phyloP scores from a whole-genome alignment of 2,888 invertebrate genomes.

The Lampropteryx suffumata region DNA sequence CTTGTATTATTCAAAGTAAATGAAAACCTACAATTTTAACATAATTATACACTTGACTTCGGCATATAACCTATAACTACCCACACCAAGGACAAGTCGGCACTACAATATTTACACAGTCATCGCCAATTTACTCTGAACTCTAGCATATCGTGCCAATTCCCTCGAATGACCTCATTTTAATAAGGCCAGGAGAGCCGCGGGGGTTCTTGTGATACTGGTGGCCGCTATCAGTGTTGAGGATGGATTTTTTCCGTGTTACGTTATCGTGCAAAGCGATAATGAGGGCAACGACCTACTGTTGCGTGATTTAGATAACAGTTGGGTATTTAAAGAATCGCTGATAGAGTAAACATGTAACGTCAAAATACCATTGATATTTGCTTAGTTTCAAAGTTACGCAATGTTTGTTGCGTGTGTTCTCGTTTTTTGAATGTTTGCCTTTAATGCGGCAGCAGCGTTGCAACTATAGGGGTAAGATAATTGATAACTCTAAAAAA shows the following conservation, averaged over 20 bases:
- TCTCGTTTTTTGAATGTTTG: too few species aligned
- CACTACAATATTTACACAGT: slow-evolving; percentile 28
- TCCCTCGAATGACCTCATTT: slow-evolving; percentile 31
- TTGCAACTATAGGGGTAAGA: neutral
- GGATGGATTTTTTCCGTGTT: slow-evolving; percentile 73
- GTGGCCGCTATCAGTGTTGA: slow-evolving; percentile 58
- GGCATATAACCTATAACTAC: slow-evolving; percentile 48
- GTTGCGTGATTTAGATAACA: slow-evolving; percentile 64
- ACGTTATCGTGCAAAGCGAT: slow-evolving; percentile 73
- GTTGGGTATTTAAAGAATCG: slow-evolving; percentile 34
- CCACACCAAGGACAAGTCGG: slow-evolving; percentile 47
- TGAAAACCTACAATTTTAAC: slow-evolving; percentile 33
- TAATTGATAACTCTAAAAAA: too few species aligned
- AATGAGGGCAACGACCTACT: slow-evolving; percentile 67
- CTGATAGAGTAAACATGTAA: slow-evolving; percentile 31
- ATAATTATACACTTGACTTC: slow-evolving; percentile 43
- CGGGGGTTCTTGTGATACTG: slow-evolving; percentile 49
- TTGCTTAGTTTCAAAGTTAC: slow-evolving; percentile 10
- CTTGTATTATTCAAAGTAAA: slow-evolving; percentile 19
- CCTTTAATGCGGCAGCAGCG: neutral
- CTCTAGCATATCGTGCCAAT: slow-evolving; percentile 32
- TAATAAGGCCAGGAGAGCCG: slow-evolving; percentile 30
- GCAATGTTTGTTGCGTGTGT: slow-evolving; percentile 1
- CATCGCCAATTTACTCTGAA: slow-evolving; percentile 44
- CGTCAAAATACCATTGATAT: slow-evolving; percentile 20